Conservation (phyloP, 2,888 invertebrate species). For the Cinara cedri region DNA sequence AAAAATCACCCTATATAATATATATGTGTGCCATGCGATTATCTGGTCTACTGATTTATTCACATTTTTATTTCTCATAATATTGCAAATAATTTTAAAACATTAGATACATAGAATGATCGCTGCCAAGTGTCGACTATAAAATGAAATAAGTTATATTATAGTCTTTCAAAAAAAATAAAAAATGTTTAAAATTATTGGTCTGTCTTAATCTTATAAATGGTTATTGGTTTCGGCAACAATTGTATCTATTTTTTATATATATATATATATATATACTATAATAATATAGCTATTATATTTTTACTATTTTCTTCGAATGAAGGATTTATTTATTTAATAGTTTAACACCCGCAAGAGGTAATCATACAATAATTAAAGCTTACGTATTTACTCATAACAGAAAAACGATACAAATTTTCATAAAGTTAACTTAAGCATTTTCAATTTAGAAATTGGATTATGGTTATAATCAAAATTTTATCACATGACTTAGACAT, state of each 20-base stretch:
- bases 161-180: neutral
- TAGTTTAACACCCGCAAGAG: no score
- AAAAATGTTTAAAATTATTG: slow-evolving; percentile 4
- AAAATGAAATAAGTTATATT: neutral
- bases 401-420: no score
- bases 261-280: no score
- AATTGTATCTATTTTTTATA: slow-evolving; percentile 1
- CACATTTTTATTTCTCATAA: neutral
- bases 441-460: no score
- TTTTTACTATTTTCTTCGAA: neutral
- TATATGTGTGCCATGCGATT: no score
- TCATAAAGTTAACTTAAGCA: no score
- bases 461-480: no score
- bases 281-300: neutral
- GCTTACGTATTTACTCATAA: no score
- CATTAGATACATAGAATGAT: slow-evolving; percentile 9
- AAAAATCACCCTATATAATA: no score
- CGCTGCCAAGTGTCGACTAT: slow-evolving; percentile 10
- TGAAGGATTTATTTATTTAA: neutral
- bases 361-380: no score
- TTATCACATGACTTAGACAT: no score
- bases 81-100: slow-evolving; percentile 11
- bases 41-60: neutral
- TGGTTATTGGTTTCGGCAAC: slow-evolving; percentile 40
- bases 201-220: slow-evolving; percentile 29